Evolutionary conservation across 1,140 invertebrate genomes (phyloP).

Genomic region (Bombus waltoni): DNA sequence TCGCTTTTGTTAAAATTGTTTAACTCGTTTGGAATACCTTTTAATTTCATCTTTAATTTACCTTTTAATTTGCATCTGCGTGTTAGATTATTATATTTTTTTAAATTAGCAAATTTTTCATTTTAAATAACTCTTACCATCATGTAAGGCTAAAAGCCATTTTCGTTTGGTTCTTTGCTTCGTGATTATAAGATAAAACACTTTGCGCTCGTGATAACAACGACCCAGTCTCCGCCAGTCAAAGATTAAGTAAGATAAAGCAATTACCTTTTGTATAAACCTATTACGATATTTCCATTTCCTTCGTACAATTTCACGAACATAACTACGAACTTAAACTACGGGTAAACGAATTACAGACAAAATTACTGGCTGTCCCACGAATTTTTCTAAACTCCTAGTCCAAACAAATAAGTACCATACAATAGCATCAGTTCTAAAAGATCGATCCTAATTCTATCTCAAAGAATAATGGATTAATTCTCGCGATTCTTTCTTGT

Average conservation of each 20-base stretch:
- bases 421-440: not conserved
- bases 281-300: not conserved
- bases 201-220: too few species aligned
- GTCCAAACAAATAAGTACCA: too few species aligned
- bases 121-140: too few species aligned
- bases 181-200: too few species aligned
- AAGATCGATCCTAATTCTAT: not conserved
- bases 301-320: too few species aligned
- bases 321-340: too few species aligned
- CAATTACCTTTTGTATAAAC: not conserved
- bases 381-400: not conserved
- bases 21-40: too few species aligned
- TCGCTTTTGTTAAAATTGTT: rapidly evolving
- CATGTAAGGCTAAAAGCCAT: too few species aligned
- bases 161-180: not conserved
- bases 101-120: not conserved
- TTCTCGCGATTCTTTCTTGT: not conserved
- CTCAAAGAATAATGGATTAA: not conserved
- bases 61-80: too few species aligned
- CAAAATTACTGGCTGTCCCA: not conserved
- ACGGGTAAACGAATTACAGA: not conserved
- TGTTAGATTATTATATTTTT: too few species aligned
- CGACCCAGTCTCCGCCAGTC: too few species aligned
- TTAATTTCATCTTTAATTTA: too few species aligned
- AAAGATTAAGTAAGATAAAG: not conserved